Evolutionary conservation across 2,113 vertebrate species (phyloP).

Genomic region (Fulica atra): DNA sequence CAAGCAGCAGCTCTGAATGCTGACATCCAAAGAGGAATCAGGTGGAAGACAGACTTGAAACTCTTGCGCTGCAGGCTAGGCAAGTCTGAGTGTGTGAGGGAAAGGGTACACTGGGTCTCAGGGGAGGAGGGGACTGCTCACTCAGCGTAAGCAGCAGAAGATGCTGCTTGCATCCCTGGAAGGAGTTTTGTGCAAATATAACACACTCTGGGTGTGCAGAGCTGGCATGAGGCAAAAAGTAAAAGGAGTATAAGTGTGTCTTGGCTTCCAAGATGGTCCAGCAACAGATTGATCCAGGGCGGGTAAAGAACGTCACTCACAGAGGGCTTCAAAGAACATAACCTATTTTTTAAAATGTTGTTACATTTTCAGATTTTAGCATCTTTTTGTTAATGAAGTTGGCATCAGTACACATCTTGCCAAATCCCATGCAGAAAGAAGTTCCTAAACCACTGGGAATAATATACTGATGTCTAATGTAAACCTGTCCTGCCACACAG

Average conservation of each 20-base stretch:
- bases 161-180: background rate
- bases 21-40: background rate
- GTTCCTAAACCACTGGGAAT: background rate
- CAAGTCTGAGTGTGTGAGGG: background rate
- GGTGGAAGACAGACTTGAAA: background rate
- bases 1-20: background rate
- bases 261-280: background rate
- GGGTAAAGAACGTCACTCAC: background rate
- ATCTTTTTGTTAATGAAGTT: background rate
- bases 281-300: background rate
- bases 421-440: background rate
- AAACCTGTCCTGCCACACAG: background rate
- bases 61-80: background rate
- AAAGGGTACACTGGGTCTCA: conserved; percentile 3
- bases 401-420: background rate
- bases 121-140: background rate
- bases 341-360: background rate
- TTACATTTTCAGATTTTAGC: background rate
- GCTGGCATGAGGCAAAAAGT: background rate
- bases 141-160: conserved; percentile 2
- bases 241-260: conserved; percentile 6
- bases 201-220: background rate
- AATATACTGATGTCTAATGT: background rate
- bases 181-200: background rate
- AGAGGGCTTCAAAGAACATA: background rate